These are phyloP conservation scores for Caenorhabditis inopinata DNA, from an alignment of 1,140 invertebrate species.

Conservation along the genomic window DNA sequence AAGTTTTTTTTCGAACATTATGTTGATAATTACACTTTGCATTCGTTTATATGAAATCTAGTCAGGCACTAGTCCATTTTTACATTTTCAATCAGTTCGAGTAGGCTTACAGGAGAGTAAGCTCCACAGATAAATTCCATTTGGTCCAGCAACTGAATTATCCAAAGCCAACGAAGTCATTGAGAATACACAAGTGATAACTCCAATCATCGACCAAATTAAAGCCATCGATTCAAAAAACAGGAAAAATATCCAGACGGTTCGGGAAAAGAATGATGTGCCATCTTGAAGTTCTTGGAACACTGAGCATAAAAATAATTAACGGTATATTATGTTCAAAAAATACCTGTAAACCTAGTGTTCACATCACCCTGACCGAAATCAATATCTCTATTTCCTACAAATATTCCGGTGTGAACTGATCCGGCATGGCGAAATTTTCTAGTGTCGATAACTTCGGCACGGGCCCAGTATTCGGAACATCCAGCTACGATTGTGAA, in stretches of 20 bases:
- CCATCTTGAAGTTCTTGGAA: slow-evolving; percentile 13
- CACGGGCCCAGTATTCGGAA: slow-evolving; percentile 8
- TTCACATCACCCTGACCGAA: background rate
- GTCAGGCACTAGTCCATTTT: too few relatives aligned
- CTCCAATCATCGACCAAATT: slow-evolving; percentile 27
- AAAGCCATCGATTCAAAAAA: slow-evolving; percentile 16
- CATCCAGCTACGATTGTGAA: background rate
- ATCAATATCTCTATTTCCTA: background rate
- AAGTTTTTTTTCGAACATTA: too few relatives aligned
- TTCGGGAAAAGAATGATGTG: slow-evolving; percentile 5
- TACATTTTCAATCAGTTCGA: too few relatives aligned
- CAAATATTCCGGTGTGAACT: background rate
- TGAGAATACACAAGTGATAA: slow-evolving; percentile 1
- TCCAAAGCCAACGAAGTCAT: slow-evolving; percentile 15
- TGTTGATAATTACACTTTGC: too few relatives aligned
- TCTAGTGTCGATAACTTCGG: slow-evolving; percentile 21
- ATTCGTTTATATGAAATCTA: too few relatives aligned
- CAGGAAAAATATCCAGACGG: slow-evolving; percentile 10
- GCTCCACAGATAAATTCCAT: slow-evolving; percentile 23
- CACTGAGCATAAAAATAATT: background rate
- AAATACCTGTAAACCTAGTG: background rate
- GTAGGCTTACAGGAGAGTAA: background rate
- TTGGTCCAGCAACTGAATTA: background rate
- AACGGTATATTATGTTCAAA: too few relatives aligned
- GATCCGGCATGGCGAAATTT: background rate